Evolutionary conservation across 2,797 vertebrate species (phyloP).

Genomic region (Hozukius guyotensis): DNA sequence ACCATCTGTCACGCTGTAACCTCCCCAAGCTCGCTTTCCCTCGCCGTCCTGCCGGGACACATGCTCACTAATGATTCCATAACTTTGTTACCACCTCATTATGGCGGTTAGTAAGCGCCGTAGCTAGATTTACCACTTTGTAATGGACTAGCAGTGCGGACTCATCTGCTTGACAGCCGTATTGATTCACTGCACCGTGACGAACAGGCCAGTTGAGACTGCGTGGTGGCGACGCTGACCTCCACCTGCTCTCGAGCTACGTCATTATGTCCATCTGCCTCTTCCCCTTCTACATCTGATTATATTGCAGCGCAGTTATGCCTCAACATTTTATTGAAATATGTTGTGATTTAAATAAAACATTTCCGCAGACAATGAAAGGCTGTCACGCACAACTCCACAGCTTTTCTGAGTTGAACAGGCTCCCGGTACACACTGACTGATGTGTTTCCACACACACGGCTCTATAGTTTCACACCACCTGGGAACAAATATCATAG

Average conservation of each 20-base stretch:
- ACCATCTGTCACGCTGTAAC: conserved; percentile 79
- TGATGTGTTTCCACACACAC: conserved; percentile 55
- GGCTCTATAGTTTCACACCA: conserved; percentile 42
- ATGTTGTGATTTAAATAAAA: conserved; percentile 27
- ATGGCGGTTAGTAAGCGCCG: conserved; percentile 58
- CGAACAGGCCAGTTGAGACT: conserved; percentile 41
- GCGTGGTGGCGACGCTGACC: conserved; percentile 52
- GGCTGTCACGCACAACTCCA: conserved; percentile 7
- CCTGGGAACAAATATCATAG: conserved; percentile 57
- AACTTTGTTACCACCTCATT: conserved; percentile 80
- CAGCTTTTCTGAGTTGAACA: conserved; percentile 32
- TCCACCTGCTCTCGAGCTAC: conserved; percentile 66
- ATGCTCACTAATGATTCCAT: conserved; percentile 77
- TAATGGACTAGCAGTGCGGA: conserved; percentile 48
- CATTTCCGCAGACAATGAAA: conserved; percentile 18
- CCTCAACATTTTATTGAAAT: conserved; percentile 15
- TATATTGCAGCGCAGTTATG: not conserved
- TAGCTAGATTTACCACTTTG: conserved; percentile 57
- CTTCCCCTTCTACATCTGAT: conserved; percentile 38
- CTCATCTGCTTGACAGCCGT: conserved; percentile 56
- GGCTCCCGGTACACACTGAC: conserved; percentile 27
- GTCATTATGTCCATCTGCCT: conserved; percentile 69
- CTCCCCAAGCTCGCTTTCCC: conserved; percentile 67
- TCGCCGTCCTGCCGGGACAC: conserved; percentile 67
- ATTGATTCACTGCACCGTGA: conserved; percentile 61